phyloP scores from a whole-genome alignment of 2,888 invertebrate species.

The Cephus spinipes region DNA sequence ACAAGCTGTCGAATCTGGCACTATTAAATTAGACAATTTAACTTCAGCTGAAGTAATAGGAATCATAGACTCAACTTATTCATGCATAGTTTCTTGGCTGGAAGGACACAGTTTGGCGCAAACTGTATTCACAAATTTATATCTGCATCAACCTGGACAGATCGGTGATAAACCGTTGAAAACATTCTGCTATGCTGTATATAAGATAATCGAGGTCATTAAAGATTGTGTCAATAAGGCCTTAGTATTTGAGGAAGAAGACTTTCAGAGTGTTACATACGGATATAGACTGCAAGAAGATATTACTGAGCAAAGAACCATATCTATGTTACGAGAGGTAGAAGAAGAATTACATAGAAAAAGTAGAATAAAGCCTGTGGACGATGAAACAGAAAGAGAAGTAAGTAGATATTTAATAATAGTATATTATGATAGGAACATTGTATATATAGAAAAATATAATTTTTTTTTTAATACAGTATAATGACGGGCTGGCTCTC shows the following conservation, averaged over 20 bases:
- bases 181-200: constrained; percentile 87
- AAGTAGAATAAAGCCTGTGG: constrained; percentile 71
- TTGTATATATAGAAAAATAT: not conserved
- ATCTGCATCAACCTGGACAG: constrained; percentile 89
- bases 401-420: constrained; percentile 41
- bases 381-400: constrained; percentile 65
- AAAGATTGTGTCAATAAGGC: constrained; percentile 90
- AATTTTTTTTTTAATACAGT: constrained; percentile 51
- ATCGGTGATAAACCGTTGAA: constrained; percentile 86
- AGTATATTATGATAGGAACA: not conserved
- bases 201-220: constrained; percentile 90
- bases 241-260: constrained; percentile 94
- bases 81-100: constrained; percentile 96
- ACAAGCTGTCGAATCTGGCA: constrained; percentile 85
- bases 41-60: constrained; percentile 87
- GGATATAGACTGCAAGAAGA: constrained; percentile 88
- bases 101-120: constrained; percentile 97
- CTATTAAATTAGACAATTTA: constrained; percentile 81
- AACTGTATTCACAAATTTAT: constrained; percentile 96
- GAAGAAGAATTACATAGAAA: constrained; percentile 89
- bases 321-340: constrained; percentile 86
- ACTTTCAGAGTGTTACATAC: constrained; percentile 94
- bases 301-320: constrained; percentile 83
- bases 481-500: constrained; percentile 75
- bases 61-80: constrained; percentile 92